phyloP scores from a whole-genome alignment of 2,113 vertebrate genomes.

The Ornithorhynchus anatinus region DNA sequence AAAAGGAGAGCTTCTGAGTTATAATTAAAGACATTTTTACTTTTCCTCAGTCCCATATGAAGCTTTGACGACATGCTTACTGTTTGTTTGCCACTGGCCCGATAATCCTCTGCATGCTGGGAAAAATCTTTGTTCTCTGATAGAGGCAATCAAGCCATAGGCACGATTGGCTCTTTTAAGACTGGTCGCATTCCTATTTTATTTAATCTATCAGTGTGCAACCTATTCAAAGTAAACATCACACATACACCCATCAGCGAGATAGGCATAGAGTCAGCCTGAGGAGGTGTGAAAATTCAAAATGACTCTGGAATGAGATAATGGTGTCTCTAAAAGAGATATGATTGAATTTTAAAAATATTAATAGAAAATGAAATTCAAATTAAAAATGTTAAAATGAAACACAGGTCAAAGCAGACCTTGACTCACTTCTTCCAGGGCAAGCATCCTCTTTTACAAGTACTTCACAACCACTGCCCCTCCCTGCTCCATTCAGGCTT shows the following conservation, averaged over 20 bases:
- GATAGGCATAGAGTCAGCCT: conserved; percentile 57
- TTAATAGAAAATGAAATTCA: no score
- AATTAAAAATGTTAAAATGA: no score
- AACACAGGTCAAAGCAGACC: conserved; percentile 64
- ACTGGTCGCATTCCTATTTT: conserved; percentile 68
- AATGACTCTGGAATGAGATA: conserved; percentile 54
- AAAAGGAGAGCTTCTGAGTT: conserved; percentile 17
- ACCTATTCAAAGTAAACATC: conserved; percentile 78
- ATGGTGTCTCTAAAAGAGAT: conserved; percentile 40
- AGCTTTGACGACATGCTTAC: conserved; percentile 61
- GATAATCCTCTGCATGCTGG: conserved; percentile 75
- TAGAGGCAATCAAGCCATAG: conserved; percentile 82
- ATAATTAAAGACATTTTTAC: conserved; percentile 35
- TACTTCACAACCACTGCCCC: conserved; percentile 49
- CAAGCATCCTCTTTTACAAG: conserved; percentile 54
- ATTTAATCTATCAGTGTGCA: conserved; percentile 75
- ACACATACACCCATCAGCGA: conserved; percentile 66
- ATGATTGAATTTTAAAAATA: no score
- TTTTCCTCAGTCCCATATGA: conserved; percentile 63
- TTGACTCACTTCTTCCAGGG: conserved; percentile 59
- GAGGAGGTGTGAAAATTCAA: conserved; percentile 48
- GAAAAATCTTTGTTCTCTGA: conserved; percentile 80
- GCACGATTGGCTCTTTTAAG: conserved; percentile 74
- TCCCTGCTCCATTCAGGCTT: conserved; percentile 62
- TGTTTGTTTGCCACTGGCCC: conserved; percentile 74